A percentile compares a stretch with the other conserved stretches of the same genome.
phyloP scores from a whole-genome alignment of 2,888 invertebrate species.

The Arge pagana region DNA sequence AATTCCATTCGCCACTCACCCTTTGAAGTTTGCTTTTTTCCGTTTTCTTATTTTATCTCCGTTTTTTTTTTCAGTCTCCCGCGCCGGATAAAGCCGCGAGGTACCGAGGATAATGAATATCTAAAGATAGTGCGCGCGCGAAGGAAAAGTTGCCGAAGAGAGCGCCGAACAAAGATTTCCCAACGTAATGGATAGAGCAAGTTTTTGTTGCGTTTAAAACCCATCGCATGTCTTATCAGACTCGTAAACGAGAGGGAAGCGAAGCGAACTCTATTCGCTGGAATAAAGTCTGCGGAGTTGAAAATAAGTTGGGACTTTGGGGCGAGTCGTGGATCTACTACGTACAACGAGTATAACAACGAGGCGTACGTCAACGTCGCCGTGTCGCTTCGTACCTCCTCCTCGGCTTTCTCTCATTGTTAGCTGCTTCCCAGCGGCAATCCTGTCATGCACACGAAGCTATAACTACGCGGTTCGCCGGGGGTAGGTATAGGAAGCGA shows the following conservation, averaged over 20 bases:
- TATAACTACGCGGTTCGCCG: not conserved
- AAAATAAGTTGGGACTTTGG: conserved; percentile 28
- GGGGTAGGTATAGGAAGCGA: too few species aligned
- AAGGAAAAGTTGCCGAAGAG: too few species aligned
- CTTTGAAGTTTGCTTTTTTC: conserved; percentile 1
- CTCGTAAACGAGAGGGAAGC: conserved; percentile 5
- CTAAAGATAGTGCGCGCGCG: too few species aligned
- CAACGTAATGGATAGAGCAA: too few species aligned
- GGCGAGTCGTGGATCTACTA: too few species aligned
- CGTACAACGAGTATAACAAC: too few species aligned
- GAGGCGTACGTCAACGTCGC: conserved; percentile 14
- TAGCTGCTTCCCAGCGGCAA: too few species aligned
- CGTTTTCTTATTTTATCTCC: not conserved
- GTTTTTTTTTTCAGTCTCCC: not conserved
- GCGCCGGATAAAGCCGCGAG: too few species aligned
- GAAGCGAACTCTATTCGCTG: conserved; percentile 24
- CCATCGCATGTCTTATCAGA: conserved; percentile 25
- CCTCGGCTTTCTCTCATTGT: not conserved
- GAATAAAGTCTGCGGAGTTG: conserved; percentile 30
- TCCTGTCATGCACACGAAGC: conserved; percentile 3
- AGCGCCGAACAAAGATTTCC: too few species aligned
- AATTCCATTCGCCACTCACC: too few species aligned
- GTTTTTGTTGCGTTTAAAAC: conserved; percentile 25
- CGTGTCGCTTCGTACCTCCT: not conserved
- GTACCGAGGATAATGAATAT: too few species aligned